Evolutionary conservation across 2,113 vertebrate genomes (phyloP).

Genomic region (Oryzias woworae): DNA sequence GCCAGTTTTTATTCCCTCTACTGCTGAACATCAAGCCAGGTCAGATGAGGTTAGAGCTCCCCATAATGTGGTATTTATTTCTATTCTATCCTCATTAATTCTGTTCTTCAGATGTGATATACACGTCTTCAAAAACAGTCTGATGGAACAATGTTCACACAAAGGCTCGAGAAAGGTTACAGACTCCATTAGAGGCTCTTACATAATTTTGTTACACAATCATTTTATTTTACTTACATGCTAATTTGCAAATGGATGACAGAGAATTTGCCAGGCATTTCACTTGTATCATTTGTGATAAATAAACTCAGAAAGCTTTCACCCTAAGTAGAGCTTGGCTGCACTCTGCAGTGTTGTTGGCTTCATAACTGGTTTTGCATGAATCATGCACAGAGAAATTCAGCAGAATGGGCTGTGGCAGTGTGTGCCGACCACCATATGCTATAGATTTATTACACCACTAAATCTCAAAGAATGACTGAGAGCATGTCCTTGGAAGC

Average conservation of each 20-base stretch:
- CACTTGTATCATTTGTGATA: slow-evolving; percentile 20
- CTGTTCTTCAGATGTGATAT: slow-evolving; percentile 6
- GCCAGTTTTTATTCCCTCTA: slow-evolving; percentile 52
- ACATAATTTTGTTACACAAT: slow-evolving; percentile 59
- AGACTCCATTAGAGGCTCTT: slow-evolving; percentile 57
- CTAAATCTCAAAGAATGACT: slow-evolving; percentile 37
- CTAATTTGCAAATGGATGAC: slow-evolving; percentile 44
- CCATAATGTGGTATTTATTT: slow-evolving; percentile 29
- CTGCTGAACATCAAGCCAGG: slow-evolving; percentile 21
- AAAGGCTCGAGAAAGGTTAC: slow-evolving; percentile 32
- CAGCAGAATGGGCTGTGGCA: slow-evolving; percentile 24
- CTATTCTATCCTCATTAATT: slow-evolving; percentile 21
- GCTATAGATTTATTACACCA: slow-evolving; percentile 36
- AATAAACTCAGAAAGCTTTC: slow-evolving; percentile 27
- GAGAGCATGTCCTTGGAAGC: slow-evolving; percentile 41
- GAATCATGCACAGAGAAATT: slow-evolving; percentile 31
- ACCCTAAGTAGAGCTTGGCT: slow-evolving; percentile 4
- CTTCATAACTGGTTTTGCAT: slow-evolving; percentile 30
- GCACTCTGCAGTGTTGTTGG: slow-evolving; percentile 9
- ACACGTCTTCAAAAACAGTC: slow-evolving; percentile 11
- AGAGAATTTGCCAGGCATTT: slow-evolving; percentile 38
- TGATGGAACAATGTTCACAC: slow-evolving; percentile 33
- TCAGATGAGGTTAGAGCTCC: slow-evolving; percentile 16
- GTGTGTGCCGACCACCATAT: slow-evolving; percentile 11
- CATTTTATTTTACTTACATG: slow-evolving; percentile 62